These are phyloP conservation scores for Anhinga rufa DNA, from an alignment of 2,113 vertebrate genomes.

Conservation along the genomic window DNA sequence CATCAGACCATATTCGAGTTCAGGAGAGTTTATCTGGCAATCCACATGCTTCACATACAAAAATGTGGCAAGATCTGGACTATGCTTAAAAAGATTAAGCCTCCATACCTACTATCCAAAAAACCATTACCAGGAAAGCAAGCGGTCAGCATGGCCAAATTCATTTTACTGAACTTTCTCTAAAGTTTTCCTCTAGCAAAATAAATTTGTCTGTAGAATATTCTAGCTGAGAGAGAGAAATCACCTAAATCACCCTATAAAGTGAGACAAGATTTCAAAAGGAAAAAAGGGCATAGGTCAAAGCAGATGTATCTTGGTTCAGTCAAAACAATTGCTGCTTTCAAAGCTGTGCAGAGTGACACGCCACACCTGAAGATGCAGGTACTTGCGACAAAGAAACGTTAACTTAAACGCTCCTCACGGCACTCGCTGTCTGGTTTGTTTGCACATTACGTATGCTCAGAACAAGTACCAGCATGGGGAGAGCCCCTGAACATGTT, in stretches of 20 bases:
- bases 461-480: conserved; percentile 16
- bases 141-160: neutral
- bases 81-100: neutral
- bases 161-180: neutral
- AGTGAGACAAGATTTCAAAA: neutral
- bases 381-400: neutral
- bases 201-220: neutral
- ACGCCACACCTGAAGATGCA: neutral
- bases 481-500: neutral
- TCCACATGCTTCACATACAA: neutral
- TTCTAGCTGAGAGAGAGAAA: neutral
- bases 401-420: neutral
- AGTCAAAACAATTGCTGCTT: neutral
- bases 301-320: neutral
- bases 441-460: neutral
- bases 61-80: neutral
- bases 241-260: neutral
- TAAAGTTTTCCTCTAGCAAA: neutral
- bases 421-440: neutral
- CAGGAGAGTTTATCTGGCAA: neutral
- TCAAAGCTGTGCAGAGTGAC: neutral
- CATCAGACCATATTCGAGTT: neutral
- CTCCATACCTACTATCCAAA: neutral
- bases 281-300: neutral
- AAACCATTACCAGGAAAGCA: neutral